Evolutionary conservation across 2,113 vertebrate genomes (phyloP).

Genomic region (Arizona elegans): DNA sequence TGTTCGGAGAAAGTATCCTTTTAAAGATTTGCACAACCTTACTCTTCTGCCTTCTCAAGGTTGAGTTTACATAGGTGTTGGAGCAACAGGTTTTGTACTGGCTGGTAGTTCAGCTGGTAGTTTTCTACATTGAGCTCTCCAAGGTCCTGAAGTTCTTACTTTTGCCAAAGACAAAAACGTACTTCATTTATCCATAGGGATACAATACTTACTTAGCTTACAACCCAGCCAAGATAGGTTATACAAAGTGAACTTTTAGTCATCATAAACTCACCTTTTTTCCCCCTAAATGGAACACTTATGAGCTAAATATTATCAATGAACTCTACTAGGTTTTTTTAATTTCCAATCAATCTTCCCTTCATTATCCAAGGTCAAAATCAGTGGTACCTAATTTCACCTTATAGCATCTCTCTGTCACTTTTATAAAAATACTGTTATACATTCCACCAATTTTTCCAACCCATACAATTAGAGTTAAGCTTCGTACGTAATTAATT

Average conservation of each 20-base stretch:
- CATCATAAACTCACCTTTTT: not conserved
- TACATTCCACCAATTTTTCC: conserved; percentile 23
- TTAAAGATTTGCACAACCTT: not conserved
- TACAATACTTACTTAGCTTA: not conserved
- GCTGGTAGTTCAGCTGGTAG: not conserved
- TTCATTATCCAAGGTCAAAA: not conserved
- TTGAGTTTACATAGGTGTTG: not conserved
- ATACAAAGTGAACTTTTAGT: not conserved
- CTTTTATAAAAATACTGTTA: conserved; percentile 8
- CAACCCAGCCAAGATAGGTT: not conserved
- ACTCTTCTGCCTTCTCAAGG: not conserved
- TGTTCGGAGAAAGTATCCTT: not conserved
- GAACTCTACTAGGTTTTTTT: not conserved
- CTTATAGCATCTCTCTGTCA: not conserved
- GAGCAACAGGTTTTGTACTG: not conserved
- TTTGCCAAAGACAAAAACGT: not conserved
- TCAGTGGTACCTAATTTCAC: not conserved
- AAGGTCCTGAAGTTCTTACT: not conserved
- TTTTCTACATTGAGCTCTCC: not conserved
- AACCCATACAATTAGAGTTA: conserved; percentile 29
- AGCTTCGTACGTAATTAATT: conserved; percentile 39
- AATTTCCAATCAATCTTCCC: not conserved
- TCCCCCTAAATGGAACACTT: not conserved
- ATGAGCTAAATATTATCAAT: not conserved
- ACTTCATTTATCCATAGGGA: not conserved